Conservation (phyloP, 2,797 vertebrate species). For the Buceros bicornis region DNA sequence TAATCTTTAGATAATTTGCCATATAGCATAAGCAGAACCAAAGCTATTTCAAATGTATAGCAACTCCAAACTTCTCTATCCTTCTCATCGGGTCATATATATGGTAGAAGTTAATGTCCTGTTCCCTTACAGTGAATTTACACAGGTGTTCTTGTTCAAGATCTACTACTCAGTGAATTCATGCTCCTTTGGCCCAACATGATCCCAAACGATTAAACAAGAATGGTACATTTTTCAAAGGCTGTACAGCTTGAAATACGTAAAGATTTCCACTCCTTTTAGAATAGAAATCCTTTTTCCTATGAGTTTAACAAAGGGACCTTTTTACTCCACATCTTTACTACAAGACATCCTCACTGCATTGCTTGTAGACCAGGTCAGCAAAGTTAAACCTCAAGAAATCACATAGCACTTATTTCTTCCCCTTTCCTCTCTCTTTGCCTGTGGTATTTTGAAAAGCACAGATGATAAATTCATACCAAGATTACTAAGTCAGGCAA, state of each 20-base stretch:
- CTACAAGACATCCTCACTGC: neutral
- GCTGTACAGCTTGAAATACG: neutral
- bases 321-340: neutral
- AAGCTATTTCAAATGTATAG: neutral
- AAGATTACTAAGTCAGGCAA: neutral
- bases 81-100: neutral
- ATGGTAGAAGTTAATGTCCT: neutral
- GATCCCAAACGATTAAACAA: neutral
- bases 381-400: neutral
- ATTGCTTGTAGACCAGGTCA: neutral
- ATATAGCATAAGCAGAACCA: neutral
- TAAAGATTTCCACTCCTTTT: neutral
- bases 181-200: neutral
- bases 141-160: neutral
- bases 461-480: neutral
- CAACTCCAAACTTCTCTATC: neutral
- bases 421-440: neutral
- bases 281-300: neutral
- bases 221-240: neutral
- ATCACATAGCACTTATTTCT: neutral
- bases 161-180: neutral
- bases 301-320: neutral
- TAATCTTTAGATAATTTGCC: constrained; percentile 11
- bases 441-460: neutral
- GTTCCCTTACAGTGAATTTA: neutral